phyloP scores from a whole-genome alignment of 2,113 vertebrate species.

The Vimba vimba region DNA sequence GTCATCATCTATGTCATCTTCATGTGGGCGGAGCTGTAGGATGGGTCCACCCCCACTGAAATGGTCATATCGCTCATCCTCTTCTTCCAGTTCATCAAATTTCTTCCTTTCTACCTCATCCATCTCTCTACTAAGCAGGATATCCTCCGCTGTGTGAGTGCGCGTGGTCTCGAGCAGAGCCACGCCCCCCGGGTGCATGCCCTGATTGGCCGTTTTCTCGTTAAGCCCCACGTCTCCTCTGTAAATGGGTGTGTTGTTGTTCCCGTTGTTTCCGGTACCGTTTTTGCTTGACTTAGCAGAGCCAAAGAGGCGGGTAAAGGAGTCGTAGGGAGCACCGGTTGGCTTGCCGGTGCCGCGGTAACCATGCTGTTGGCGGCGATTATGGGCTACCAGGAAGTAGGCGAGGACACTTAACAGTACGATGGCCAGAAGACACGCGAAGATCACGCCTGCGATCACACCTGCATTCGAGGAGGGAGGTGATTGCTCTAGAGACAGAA shows the following conservation, averaged over 20 bases:
- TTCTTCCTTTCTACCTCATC: slow-evolving; percentile 78
- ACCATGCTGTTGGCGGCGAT: slow-evolving; percentile 74
- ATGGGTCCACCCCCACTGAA: slow-evolving; percentile 76
- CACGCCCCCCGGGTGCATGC: slow-evolving; percentile 65
- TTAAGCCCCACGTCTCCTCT: slow-evolving; percentile 68
- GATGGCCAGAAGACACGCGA: slow-evolving; percentile 84
- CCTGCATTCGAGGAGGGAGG: slow-evolving; percentile 75
- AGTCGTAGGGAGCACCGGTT: slow-evolving; percentile 69
- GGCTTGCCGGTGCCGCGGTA: slow-evolving; percentile 68
- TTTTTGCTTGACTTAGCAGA: slow-evolving; percentile 77
- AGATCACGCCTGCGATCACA: slow-evolving; percentile 83
- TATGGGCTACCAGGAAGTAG: slow-evolving; percentile 77
- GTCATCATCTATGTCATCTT: slow-evolving; percentile 81
- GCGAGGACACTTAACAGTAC: slow-evolving; percentile 79
- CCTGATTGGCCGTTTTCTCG: slow-evolving; percentile 74
- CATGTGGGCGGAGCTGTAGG: slow-evolving; percentile 72
- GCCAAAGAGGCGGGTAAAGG: slow-evolving; percentile 83
- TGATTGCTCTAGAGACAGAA: slow-evolving; percentile 75
- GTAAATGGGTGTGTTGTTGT: slow-evolving; percentile 80
- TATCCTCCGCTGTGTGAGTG: slow-evolving; percentile 76
- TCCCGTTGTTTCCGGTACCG: slow-evolving; percentile 70
- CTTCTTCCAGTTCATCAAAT: slow-evolving; percentile 79
- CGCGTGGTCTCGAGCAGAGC: slow-evolving; percentile 62
- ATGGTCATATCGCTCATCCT: slow-evolving; percentile 78
- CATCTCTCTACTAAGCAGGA: slow-evolving; percentile 75